These are phyloP conservation scores for Odontamblyopus lacepedii DNA, from an alignment of 2,797 vertebrate genomes.

Conservation along the genomic window DNA sequence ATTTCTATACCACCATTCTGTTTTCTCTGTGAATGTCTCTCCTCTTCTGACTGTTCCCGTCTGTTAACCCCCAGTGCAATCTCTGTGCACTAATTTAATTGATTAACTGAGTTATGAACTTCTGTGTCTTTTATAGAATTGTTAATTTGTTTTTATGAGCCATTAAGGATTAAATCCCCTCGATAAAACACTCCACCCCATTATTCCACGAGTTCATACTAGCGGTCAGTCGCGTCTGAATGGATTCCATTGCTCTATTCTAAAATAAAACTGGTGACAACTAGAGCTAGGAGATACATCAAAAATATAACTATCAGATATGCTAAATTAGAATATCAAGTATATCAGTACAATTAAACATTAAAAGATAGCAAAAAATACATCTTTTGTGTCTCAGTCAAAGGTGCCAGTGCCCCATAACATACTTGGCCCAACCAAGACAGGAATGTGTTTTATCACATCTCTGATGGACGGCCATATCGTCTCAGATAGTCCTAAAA, in stretches of 20 bases:
- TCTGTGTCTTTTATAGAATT: slow-evolving; percentile 35
- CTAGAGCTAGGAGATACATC: no score
- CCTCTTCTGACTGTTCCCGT: slow-evolving; percentile 32
- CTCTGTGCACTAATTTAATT: slow-evolving; percentile 27
- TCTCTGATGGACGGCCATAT: not conserved
- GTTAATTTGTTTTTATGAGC: slow-evolving; percentile 30
- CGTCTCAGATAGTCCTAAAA: not conserved
- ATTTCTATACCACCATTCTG: not conserved
- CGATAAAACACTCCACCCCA: slow-evolving; percentile 27
- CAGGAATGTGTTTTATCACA: not conserved
- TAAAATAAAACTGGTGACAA: not conserved
- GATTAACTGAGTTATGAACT: slow-evolving; percentile 37
- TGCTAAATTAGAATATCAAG: no score
- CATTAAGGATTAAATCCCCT: slow-evolving; percentile 25
- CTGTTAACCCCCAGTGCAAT: slow-evolving; percentile 28
- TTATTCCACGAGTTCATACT: not conserved
- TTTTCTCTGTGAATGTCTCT: not conserved
- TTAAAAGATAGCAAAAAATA: no score
- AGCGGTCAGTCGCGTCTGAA: not conserved
- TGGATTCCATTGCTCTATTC: not conserved
- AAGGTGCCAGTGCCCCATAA: no score
- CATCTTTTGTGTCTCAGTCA: no score
- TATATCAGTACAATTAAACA: no score
- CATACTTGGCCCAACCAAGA: no score
- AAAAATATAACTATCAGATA: no score